A percentile compares a stretch with the other conserved stretches of the same genome.
Conservation (phyloP, 2,113 vertebrate species). For the Mus spicilegus region DNA sequence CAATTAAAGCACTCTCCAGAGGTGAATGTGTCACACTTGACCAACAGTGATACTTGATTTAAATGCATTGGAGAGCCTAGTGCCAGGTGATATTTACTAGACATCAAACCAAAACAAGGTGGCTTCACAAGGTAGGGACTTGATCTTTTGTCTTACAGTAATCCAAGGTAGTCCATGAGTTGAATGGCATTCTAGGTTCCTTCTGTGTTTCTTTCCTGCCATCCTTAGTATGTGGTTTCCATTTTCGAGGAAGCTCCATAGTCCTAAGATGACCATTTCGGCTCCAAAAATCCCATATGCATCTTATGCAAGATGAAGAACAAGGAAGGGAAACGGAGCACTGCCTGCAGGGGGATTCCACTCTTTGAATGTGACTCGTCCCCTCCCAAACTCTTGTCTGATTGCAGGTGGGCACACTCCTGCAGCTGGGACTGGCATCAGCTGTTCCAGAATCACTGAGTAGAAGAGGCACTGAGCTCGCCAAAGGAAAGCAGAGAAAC, state of each 20-base stretch:
- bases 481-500: not conserved
- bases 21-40: not conserved
- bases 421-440: not conserved
- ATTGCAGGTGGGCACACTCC: not conserved
- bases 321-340: not conserved
- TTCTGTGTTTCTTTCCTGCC: slow-evolving; percentile 20
- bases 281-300: not conserved
- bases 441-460: not conserved
- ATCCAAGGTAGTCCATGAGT: not conserved
- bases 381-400: not conserved
- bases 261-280: not conserved
- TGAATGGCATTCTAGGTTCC: not conserved
- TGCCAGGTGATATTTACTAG: not conserved
- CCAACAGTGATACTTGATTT: slow-evolving; percentile 35
- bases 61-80: not conserved
- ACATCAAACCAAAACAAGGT: not conserved
- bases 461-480: not conserved
- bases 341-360: not conserved
- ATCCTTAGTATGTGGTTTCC: not conserved
- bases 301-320: not conserved
- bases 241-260: not conserved
- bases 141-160: not conserved
- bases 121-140: not conserved
- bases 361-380: not conserved
- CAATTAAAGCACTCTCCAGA: not conserved